These are phyloP conservation scores for Tipula confusa DNA, from an alignment of 2,888 invertebrate genomes.

Conservation along the genomic window DNA sequence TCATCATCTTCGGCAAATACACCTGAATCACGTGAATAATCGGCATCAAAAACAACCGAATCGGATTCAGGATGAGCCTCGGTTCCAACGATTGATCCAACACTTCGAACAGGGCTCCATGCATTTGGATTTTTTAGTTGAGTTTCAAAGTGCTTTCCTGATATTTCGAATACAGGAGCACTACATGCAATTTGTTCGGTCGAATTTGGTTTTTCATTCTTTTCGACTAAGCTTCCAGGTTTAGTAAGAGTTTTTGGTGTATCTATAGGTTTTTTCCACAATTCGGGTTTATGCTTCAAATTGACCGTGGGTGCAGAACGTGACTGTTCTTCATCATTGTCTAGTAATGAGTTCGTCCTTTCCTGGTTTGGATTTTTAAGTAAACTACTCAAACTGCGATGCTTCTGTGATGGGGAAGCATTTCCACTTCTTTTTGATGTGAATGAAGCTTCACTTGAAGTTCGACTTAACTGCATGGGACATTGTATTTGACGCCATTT, in stretches of 20 bases:
- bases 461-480: slow-evolving; percentile 75
- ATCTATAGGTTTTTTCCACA: slow-evolving; percentile 45
- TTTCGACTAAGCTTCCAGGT: slow-evolving; percentile 47
- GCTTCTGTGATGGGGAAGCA: slow-evolving; percentile 57
- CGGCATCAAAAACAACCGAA: slow-evolving; percentile 74
- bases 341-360: slow-evolving; percentile 47
- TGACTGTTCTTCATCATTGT: slow-evolving; percentile 60
- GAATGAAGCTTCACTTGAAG: slow-evolving; percentile 74
- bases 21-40: slow-evolving; percentile 64
- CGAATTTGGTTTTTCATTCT: slow-evolving; percentile 40
- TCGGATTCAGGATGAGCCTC: slow-evolving; percentile 85
- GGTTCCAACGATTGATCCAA: slow-evolving; percentile 76
- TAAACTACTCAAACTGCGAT: slow-evolving; percentile 64
- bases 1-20: slow-evolving; percentile 75
- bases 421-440: slow-evolving; percentile 52
- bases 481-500: slow-evolving; percentile 79
- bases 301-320: slow-evolving; percentile 70
- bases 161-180: slow-evolving; percentile 53
- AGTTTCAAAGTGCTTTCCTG: slow-evolving; percentile 65
- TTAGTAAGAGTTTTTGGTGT: slow-evolving; percentile 43
- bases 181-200: slow-evolving; percentile 40
- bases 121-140: slow-evolving; percentile 75
- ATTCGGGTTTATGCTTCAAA: slow-evolving; percentile 54
- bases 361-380: slow-evolving; percentile 49
- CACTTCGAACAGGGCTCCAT: slow-evolving; percentile 85